These are phyloP conservation scores for Heliothis peltigera DNA, from an alignment of 2,888 invertebrate genomes.

Conservation along the genomic window DNA sequence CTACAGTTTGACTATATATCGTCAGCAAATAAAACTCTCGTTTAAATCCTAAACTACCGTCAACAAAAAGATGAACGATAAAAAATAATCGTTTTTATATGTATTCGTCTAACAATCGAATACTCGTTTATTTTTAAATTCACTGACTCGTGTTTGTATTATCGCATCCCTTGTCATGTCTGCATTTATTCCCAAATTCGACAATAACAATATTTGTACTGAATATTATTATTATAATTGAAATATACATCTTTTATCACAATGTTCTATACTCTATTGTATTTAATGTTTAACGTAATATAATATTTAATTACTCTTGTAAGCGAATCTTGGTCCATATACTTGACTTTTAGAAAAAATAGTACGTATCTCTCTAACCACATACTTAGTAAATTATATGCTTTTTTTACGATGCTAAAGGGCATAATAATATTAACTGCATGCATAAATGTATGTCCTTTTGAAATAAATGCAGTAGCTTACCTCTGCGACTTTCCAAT, in stretches of 20 bases:
- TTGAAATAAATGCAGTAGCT: background rate
- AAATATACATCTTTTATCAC: conserved; percentile 34
- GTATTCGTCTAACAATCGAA: conserved; percentile 24
- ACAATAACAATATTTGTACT: conserved; percentile 55
- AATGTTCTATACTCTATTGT: conserved; percentile 28
- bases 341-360: conserved; percentile 49
- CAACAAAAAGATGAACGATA: conserved; percentile 5
- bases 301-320: conserved; percentile 45
- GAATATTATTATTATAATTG: conserved; percentile 29
- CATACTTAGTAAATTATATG: conserved; percentile 20
- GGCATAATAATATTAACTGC: background rate
- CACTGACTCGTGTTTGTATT: background rate
- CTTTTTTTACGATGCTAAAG: conserved; percentile 18
- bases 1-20: background rate
- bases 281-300: conserved; percentile 38
- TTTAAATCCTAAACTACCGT: conserved; percentile 4
- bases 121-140: conserved; percentile 17
- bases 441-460: background rate
- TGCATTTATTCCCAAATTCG: conserved; percentile 48
- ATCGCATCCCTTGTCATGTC: conserved; percentile 41
- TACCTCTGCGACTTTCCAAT: background rate
- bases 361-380: conserved; percentile 30
- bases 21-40: conserved; percentile 4
- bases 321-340: conserved; percentile 52
- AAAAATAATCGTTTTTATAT: conserved; percentile 19